Evolutionary conservation across 2,113 vertebrate genomes (phyloP).

Genomic region (Coryphaenoides rupestris): DNA sequence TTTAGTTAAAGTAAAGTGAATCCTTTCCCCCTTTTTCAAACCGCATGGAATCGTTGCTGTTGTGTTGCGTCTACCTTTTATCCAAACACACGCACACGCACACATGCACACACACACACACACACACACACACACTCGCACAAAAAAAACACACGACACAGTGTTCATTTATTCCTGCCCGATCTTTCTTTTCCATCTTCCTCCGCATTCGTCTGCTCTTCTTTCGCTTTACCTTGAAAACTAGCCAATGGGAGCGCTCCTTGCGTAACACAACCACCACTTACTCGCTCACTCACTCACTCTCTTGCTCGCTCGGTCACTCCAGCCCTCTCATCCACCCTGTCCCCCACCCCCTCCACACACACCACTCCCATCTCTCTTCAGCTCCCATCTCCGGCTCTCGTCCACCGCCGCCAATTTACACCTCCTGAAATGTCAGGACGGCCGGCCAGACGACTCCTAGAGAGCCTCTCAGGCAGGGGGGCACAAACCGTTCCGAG

Average conservation of each 20-base stretch:
- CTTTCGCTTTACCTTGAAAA: constrained; percentile 3
- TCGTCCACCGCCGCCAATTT: constrained; percentile 52
- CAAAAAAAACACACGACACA: too few species aligned
- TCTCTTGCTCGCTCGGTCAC: too few species aligned
- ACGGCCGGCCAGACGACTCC: constrained; percentile 2
- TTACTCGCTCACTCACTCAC: too few species aligned
- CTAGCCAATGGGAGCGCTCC: constrained; percentile 20
- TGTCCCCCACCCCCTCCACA: constrained; percentile 45
- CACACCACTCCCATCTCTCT: constrained; percentile 7
- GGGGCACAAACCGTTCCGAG: not conserved
- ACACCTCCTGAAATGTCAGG: constrained; percentile 51
- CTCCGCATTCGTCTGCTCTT: constrained; percentile 18
- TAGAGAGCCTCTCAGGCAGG: not conserved
- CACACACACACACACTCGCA: too few species aligned
- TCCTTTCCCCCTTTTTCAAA: too few species aligned
- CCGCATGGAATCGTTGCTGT: too few species aligned
- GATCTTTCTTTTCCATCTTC: not conserved
- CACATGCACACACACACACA: too few species aligned
- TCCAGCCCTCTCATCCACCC: constrained; percentile 22
- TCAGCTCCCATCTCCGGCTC: constrained; percentile 4
- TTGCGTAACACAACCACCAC: constrained; percentile 22
- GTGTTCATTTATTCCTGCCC: too few species aligned
- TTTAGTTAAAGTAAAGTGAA: too few species aligned
- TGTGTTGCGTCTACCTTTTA: too few species aligned
- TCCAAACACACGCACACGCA: too few species aligned